These are phyloP conservation scores for Thumatha senex DNA, from an alignment of 2,888 invertebrate species.

Conservation along the genomic window DNA sequence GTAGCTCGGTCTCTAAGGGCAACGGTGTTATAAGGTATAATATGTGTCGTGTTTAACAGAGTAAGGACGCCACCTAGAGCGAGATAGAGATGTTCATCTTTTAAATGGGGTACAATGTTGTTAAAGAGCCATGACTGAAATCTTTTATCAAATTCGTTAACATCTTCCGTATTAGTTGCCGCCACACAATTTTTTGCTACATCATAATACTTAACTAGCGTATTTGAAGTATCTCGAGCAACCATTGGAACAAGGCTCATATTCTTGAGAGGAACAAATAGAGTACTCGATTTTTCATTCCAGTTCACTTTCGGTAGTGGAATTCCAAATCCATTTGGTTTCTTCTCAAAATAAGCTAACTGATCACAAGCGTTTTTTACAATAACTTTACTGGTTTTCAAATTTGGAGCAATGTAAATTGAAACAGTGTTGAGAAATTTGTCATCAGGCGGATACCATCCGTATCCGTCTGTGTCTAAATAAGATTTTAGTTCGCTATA, in stretches of 20 bases:
- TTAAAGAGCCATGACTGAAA: conserved; percentile 81
- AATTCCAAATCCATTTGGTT: conserved; percentile 51
- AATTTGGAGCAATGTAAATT: conserved; percentile 42
- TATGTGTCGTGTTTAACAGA: conserved; percentile 50
- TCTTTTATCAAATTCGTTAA: conserved; percentile 73
- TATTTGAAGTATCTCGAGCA: conserved; percentile 51
- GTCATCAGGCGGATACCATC: conserved; percentile 72
- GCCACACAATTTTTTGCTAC: conserved; percentile 78
- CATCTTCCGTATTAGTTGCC: conserved; percentile 52
- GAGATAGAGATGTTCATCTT: conserved; percentile 84
- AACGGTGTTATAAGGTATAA: conserved; percentile 13
- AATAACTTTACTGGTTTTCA: conserved; percentile 27
- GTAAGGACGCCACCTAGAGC: conserved; percentile 78
- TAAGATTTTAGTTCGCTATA: conserved; percentile 83
- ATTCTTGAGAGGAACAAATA: conserved; percentile 85
- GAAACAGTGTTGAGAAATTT: conserved; percentile 47
- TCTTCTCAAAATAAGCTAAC: conserved; percentile 59
- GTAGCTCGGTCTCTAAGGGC: not conserved
- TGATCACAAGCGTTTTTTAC: conserved; percentile 50
- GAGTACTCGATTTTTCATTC: conserved; percentile 72
- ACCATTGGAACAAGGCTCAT: conserved; percentile 49
- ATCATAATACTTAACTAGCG: conserved; percentile 83
- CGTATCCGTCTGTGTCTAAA: conserved; percentile 82
- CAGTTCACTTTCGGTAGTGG: conserved; percentile 85
- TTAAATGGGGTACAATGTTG: conserved; percentile 79